These are phyloP conservation scores for Monodelphis domestica DNA, from an alignment of 2,797 vertebrate species.

Conservation along the genomic window DNA sequence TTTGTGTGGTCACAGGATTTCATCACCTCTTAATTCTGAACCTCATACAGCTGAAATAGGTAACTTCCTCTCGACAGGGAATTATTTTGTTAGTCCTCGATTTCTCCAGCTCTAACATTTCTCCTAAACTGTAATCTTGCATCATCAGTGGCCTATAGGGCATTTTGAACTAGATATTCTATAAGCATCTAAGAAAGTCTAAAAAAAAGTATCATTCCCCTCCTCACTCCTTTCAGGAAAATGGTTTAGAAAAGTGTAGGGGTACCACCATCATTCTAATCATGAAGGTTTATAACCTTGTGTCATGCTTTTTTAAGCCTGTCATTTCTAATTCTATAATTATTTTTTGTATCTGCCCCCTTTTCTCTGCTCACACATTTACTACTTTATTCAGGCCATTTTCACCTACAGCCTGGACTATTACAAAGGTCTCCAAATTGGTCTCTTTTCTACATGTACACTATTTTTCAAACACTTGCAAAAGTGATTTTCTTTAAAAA, in stretches of 20 bases:
- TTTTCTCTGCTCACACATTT: not conserved
- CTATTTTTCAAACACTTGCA: not conserved
- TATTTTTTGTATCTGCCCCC: not conserved
- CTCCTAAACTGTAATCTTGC: not conserved
- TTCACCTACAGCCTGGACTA: not conserved
- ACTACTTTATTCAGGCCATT: not conserved
- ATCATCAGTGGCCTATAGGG: not conserved
- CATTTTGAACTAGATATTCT: not conserved
- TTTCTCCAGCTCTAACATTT: not conserved
- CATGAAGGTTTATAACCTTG: not conserved
- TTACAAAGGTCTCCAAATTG: not conserved
- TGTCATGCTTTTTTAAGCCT: not conserved
- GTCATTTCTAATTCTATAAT: not conserved
- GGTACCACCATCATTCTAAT: not conserved
- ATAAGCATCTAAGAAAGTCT: not conserved
- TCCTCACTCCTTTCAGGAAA: not conserved
- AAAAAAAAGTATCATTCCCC: not conserved
- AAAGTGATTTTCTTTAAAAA: not conserved
- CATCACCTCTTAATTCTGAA: not conserved
- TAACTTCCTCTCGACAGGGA: not conserved
- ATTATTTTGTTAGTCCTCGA: not conserved
- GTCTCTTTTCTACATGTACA: not conserved
- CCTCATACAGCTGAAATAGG: not conserved
- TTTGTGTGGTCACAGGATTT: not conserved
- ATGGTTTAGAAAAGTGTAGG: no score